Evolutionary conservation across 2,797 vertebrate species (phyloP), one percentile per base, ranked within the genome.

Genomic region (Lagocephalus sceleratus): DNA sequence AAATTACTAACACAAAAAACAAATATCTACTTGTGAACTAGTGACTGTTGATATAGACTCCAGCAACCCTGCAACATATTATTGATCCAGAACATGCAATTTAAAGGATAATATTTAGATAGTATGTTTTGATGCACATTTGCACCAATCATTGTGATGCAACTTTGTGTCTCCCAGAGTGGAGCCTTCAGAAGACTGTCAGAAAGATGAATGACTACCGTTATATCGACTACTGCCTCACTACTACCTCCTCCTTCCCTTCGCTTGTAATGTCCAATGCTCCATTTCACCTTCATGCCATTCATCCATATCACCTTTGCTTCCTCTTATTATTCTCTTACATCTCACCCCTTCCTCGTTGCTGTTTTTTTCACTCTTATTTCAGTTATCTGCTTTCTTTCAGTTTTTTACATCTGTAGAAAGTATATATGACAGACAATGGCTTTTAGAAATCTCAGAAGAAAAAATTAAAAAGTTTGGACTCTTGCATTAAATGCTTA

Each of bases 141-240:
- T 78, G 76, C 64, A 77, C 76, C 81, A 81, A 77, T 83, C 1
- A 52, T 51, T 74, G 75, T 88, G 82, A 87, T 76, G 75, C 84
- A 85, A 81, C 72, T 56, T 63, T 75, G 83, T 84, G 85, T 88
- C 73, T 83, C 78, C 76, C 83, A 81, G 79, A 76, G 81, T 65
- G 78, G 81, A 86, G 75, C 84, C 53, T 83, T 85, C 82, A 79
- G 79, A 80, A 60, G 61, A 56, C 76, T 88, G 88, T 90, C 88
- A 84, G 78, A 51, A 84, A 88, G 87, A 88, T 87, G 85, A 88
- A 89, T 88, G 87, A 83, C 69, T 83, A 76, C 81, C 53, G 80
- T 85, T 82, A 79, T 83, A 86, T 88, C 75, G 76, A 88, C 87
- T 84, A 54, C 84, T 69, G 56, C 61, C 54, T 65, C 60, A 7